Percentiles rank a stretch among this genome's conserved stretches.
These are phyloP conservation scores for Drosophila pallidifrons DNA, from an alignment of 1,140 invertebrate genomes.

Conservation along the genomic window DNA sequence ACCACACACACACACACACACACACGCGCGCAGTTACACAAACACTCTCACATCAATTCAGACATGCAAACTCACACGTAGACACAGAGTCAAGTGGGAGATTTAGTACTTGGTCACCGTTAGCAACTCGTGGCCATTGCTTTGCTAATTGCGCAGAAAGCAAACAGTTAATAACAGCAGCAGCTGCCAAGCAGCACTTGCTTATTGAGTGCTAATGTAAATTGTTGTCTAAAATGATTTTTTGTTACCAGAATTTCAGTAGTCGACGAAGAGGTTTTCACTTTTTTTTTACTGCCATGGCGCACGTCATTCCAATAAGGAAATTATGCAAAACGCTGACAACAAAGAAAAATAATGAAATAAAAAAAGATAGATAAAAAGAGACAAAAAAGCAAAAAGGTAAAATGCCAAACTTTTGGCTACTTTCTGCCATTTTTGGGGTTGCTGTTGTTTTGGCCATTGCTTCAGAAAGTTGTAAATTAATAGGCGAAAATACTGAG, in stretches of 20 bases:
- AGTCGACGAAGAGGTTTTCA: conserved; percentile 64
- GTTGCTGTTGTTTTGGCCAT: conserved; percentile 64
- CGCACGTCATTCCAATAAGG: conserved; percentile 46
- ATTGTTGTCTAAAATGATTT: conserved; percentile 43
- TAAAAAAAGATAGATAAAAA: background rate
- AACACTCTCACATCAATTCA: background rate
- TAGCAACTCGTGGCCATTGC: conserved; percentile 59
- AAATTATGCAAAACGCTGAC: conserved; percentile 66
- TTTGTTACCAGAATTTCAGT: conserved; percentile 67
- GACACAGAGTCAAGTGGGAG: conserved; percentile 35
- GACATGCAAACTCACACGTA: conserved; percentile 11
- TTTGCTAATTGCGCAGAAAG: conserved; percentile 76
- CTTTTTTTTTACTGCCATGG: conserved; percentile 60
- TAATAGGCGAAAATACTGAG: conserved; percentile 76
- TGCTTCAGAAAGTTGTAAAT: conserved; percentile 75
- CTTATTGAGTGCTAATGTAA: conserved; percentile 41
- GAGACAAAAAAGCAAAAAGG: conserved; percentile 3
- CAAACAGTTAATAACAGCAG: conserved; percentile 38
- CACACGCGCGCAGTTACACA: background rate
- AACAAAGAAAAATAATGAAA: conserved; percentile 40
- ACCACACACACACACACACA: conserved; percentile 49
- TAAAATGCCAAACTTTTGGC: conserved; percentile 41
- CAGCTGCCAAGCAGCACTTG: conserved; percentile 38
- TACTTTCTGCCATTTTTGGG: conserved; percentile 65
- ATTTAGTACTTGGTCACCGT: conserved; percentile 59